These are phyloP conservation scores for Flexamia atlantica DNA, from an alignment of 2,888 invertebrate species.

Conservation along the genomic window DNA sequence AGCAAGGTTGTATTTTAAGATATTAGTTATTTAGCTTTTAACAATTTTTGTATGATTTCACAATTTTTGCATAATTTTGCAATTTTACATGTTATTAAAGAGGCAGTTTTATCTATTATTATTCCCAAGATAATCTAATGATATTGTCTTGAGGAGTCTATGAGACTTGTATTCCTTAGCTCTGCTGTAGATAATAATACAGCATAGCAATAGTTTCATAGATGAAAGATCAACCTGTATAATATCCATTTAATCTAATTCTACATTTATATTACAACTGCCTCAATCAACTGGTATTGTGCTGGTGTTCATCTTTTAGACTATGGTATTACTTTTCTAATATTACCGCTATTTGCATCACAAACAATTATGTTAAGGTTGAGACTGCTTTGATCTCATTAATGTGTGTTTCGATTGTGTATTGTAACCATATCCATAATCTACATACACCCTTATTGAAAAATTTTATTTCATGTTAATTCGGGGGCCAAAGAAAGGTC, in stretches of 20 bases:
- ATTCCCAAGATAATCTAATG: not conserved
- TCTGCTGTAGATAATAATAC: not conserved
- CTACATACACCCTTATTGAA: not conserved
- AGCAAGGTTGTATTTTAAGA: no score
- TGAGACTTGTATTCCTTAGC: not conserved
- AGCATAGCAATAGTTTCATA: no score
- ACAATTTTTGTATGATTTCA: not conserved
- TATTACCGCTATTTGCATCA: no score
- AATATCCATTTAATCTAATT: not conserved
- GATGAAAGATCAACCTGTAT: not conserved
- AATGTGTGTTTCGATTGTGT: not conserved
- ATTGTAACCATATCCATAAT: not conserved
- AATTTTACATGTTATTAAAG: no score
- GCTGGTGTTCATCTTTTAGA: not conserved
- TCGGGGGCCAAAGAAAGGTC: not conserved
- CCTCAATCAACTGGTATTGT: not conserved
- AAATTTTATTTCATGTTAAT: not conserved
- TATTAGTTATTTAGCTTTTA: not conserved
- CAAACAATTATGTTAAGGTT: not conserved
- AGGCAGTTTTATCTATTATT: no score
- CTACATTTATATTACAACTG: not conserved
- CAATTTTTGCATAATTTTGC: not conserved
- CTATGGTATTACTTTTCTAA: no score
- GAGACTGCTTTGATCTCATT: conserved; percentile 16
- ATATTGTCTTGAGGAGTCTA: not conserved